Evolutionary conservation across 1,140 invertebrate species (phyloP), one percentile per base, ranked within the genome.

Genomic region (Drosophila nasuta): DNA sequence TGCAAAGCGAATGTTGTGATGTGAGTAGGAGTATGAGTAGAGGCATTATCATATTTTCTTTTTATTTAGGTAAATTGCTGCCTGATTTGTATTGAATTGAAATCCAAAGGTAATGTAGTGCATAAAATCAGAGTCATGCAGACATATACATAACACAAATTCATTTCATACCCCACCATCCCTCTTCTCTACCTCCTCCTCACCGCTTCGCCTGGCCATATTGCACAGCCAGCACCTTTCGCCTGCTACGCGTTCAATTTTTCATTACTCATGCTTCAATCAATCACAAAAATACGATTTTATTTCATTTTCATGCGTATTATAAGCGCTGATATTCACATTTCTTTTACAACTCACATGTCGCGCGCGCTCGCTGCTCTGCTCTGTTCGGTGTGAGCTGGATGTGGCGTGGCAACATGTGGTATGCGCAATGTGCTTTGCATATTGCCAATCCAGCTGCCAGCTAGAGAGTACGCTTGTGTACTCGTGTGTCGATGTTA

Each of bases 241-340:
- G 77, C 69, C 57, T 57, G 77, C 82, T 66, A 69, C 74, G 82
- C 83, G 71, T 85, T 88, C 85, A 89, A 85, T 89, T 89, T 89
- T 89, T 89, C 81, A 89, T 89, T 89, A 90, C 78, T 89, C 86
- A 89, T 89, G 85, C 85, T 88, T 89, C 85, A 89, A 89, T 89
- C 85, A 89, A 89, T 89, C 85, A 88, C 77, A 81, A 85, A 89
- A 89, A 81, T 88, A 78, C 85, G 86, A 89, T 90, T 89, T 85
- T 85, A 89, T 88, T 88, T 89, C 85, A 87, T 88, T 88, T 89
- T 89, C 77, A 88, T 88, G 83, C 83, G 83, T 88, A 88, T 88
- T 88, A 89, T 89, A 80, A 83, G 80, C 85, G 85, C 66, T 83
- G 83, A 87, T 88, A 82, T 89, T 54, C 68, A 73, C 77, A 72